Percentiles rank a stretch among this genome's conserved stretches.
Evolutionary conservation across 2,113 vertebrate species (phyloP).

Genomic region (Notarius quadriscutis): DNA sequence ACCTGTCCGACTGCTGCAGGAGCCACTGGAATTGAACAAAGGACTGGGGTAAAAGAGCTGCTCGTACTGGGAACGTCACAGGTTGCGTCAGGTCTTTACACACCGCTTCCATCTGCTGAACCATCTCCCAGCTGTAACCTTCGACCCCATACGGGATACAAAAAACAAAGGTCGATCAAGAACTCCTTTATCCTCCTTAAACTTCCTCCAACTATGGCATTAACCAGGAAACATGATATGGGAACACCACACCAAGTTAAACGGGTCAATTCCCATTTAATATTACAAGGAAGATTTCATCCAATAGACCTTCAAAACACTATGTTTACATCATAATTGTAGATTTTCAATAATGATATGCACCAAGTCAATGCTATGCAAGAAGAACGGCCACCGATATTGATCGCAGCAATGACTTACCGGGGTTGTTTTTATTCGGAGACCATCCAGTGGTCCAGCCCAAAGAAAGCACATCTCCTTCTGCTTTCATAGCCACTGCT

Average conservation of each 20-base stretch:
- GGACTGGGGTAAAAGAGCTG: slow-evolving; percentile 78
- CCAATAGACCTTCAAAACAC: not conserved
- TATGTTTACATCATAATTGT: not conserved
- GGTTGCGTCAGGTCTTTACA: slow-evolving; percentile 75
- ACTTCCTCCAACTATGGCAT: not conserved
- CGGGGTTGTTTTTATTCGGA: slow-evolving; percentile 72
- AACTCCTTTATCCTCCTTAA: not conserved
- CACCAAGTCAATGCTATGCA: not conserved
- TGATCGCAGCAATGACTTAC: slow-evolving; percentile 58
- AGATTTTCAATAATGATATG: not conserved
- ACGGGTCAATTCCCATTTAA: not conserved
- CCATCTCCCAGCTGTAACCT: slow-evolving; percentile 90
- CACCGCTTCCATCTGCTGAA: slow-evolving; percentile 80
- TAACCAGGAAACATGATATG: not conserved
- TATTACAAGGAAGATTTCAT: not conserved
- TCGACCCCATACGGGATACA: slow-evolving; percentile 28
- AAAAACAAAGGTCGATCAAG: not conserved
- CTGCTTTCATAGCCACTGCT: slow-evolving; percentile 67
- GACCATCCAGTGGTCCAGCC: slow-evolving; percentile 88
- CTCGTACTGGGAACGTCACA: slow-evolving; percentile 87
- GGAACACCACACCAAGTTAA: not conserved
- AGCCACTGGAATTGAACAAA: slow-evolving; percentile 81
- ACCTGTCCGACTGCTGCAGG: slow-evolving; percentile 83
- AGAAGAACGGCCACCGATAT: not conserved
- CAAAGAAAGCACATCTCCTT: slow-evolving; percentile 80